Base-by-base conservation (phyloP, 2,888 invertebrate species). In the Phlogophora meticulosa region DNA sequence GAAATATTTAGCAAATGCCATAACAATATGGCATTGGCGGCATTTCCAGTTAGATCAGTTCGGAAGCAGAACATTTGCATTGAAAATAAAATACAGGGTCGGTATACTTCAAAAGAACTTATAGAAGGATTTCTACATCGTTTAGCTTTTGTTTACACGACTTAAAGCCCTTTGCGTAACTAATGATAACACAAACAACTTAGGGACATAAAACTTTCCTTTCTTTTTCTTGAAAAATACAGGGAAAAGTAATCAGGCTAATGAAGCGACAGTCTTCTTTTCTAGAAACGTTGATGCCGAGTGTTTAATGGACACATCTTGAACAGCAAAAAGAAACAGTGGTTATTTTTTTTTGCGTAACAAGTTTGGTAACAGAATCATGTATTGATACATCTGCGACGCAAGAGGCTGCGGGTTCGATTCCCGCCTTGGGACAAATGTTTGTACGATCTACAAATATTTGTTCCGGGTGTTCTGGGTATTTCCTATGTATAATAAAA, bases 121-220 rank as follows among this genome's bases (percentile, higher is more conserved):
- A 36, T 13, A 24, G 0, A 64, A 32, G 11, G 49, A 28, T 57
- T 40, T 52, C 40, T 53, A 34, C 43, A 24, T 49, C 32, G 49
- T 67, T 74, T 57, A 45, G 49, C 55, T 43, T 67, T 49, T 51
- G 34, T 7, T 57, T 22, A 56, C 56, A 45, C 38, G 40, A 56
- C 34, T 40, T 56, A 38, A 20, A 73, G 40, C 38, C 34, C 11
- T 49, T 49, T 28, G 38, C n/a, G 46, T 52, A 59, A 53, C 70
- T 59, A 55, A 72, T 69, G 76, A 76, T 49, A 76, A 53, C 70
- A 53, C 53, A 69, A 60, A 72, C 70, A 55, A 55, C 69, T 60
- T 53, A 76, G 28, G 38, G 38, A 42, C 45, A 38, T 48, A 28
- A 52, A 70, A 69, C 71, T 40, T 53, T 75, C 43, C 74, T 34